Percentiles rank a stretch among this genome's conserved stretches.
phyloP scores from a whole-genome alignment of 2,888 invertebrate species.

The Xylocampa areola region DNA sequence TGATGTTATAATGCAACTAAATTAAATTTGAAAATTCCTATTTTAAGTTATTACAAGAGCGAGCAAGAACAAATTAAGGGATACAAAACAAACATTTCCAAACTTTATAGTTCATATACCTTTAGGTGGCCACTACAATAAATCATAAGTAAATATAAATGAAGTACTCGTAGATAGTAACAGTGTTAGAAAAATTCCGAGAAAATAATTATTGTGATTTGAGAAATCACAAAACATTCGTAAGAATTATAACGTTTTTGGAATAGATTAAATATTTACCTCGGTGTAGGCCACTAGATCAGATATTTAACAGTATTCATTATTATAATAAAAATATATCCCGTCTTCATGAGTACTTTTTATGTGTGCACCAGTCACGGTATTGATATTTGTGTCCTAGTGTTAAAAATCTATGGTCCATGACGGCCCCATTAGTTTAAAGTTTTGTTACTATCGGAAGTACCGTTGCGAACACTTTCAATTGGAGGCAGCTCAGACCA shows the following conservation, averaged over 20 bases:
- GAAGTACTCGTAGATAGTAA: no score
- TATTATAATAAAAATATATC: no score
- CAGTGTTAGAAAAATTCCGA: not conserved
- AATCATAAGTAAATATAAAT: not conserved
- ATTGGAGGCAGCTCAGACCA: slow-evolving; percentile 60
- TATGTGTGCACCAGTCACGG: slow-evolving; percentile 20
- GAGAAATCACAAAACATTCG: no score
- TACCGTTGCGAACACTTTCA: slow-evolving; percentile 83
- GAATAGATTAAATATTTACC: not conserved
- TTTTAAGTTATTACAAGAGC: no score
- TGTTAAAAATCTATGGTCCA: slow-evolving; percentile 47
- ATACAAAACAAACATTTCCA: no score
- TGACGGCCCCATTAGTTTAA: slow-evolving; percentile 73
- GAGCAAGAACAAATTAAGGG: no score
- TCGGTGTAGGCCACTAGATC: not conserved
- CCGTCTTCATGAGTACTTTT: slow-evolving; percentile 3
- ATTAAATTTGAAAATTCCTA: no score
- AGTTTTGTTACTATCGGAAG: slow-evolving; percentile 76
- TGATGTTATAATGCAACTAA: no score
- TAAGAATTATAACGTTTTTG: not conserved
- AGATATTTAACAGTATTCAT: not conserved
- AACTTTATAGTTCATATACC: no score
- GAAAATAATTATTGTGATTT: no score
- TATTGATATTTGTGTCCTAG: slow-evolving; percentile 24
- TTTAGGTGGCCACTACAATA: not conserved